Evolutionary conservation across 1,140 invertebrate species (phyloP).

Genomic region (Telenomus remus): DNA sequence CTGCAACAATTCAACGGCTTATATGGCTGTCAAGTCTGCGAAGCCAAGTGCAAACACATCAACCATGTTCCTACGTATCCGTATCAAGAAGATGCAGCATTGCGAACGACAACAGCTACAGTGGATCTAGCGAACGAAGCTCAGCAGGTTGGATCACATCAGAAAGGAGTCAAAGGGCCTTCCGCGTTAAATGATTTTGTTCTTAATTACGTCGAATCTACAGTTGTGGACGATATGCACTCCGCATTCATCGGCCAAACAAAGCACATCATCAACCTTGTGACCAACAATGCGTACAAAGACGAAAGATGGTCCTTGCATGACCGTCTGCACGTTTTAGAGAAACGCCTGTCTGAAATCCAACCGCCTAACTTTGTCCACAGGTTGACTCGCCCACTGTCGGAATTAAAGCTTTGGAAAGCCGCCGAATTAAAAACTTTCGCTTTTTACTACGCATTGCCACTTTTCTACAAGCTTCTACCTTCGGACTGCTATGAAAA

Average conservation of each 20-base stretch:
- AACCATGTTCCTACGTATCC: not conserved
- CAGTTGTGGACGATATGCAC: slow-evolving; percentile 39
- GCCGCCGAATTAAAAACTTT: slow-evolving; percentile 48
- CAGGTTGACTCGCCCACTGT: slow-evolving; percentile 5
- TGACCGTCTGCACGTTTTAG: not conserved
- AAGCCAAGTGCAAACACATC: not conserved
- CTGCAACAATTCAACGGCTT: slow-evolving; percentile 34
- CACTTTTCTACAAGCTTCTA: slow-evolving; percentile 45
- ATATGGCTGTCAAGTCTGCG: slow-evolving; percentile 25
- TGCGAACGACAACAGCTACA: not conserved
- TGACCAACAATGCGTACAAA: not conserved
- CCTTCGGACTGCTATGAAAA: slow-evolving; percentile 43
- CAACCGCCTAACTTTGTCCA: slow-evolving; percentile 6
- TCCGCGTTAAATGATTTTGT: not conserved
- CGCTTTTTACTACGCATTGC: slow-evolving; percentile 41
- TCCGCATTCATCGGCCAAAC: slow-evolving; percentile 11
- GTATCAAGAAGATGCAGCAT: not conserved
- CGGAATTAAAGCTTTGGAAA: slow-evolving; percentile 60
- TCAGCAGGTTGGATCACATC: not conserved
- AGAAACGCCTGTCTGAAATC: not conserved
- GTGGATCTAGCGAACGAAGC: not conserved
- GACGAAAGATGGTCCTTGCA: not conserved
- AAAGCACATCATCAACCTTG: slow-evolving; percentile 1
- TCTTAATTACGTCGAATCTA: slow-evolving; percentile 4
- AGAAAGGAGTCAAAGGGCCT: not conserved